A percentile compares a stretch with the other conserved stretches of the same genome.
These are phyloP conservation scores for Mola mola DNA, from an alignment of 2,113 vertebrate genomes.

Conservation along the genomic window DNA sequence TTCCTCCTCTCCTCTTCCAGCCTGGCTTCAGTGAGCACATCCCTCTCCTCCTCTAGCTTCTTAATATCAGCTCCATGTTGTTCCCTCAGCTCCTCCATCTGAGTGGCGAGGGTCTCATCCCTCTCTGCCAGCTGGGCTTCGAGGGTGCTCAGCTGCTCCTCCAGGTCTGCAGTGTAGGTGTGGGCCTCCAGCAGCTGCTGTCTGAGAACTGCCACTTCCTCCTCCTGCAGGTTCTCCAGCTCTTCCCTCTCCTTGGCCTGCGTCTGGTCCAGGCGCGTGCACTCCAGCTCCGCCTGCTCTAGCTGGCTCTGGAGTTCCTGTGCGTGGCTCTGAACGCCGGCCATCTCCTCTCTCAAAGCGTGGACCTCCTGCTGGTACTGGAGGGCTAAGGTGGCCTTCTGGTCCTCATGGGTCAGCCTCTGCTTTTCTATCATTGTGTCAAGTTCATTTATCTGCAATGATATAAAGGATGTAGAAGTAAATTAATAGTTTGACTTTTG, in stretches of 20 bases:
- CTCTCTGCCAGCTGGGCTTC: slow-evolving; percentile 25
- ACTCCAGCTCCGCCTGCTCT: slow-evolving; percentile 67
- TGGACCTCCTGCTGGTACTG: slow-evolving; percentile 76
- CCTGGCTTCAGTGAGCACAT: slow-evolving; percentile 63
- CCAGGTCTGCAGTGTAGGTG: slow-evolving; percentile 45
- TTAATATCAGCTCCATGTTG: slow-evolving; percentile 75
- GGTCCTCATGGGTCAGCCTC: slow-evolving; percentile 77
- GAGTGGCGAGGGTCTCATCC: slow-evolving; percentile 51
- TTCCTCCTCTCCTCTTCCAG: slow-evolving; percentile 70
- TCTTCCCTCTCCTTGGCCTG: slow-evolving; percentile 69
- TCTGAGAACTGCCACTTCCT: slow-evolving; percentile 60
- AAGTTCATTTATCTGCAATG: slow-evolving; percentile 69
- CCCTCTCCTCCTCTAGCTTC: slow-evolving; percentile 63
- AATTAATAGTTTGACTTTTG: background rate
- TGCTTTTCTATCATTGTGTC: slow-evolving; percentile 78
- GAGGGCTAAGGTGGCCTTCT: slow-evolving; percentile 75
- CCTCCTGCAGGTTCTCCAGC: slow-evolving; percentile 56
- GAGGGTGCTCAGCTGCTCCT: slow-evolving; percentile 69
- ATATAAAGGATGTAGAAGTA: background rate
- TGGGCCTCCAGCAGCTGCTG: slow-evolving; percentile 67
- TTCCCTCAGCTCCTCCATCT: slow-evolving; percentile 67
- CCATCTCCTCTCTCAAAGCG: slow-evolving; percentile 78
- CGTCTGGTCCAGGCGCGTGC: slow-evolving; percentile 47
- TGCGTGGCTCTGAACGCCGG: slow-evolving; percentile 69
- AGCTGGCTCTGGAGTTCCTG: slow-evolving; percentile 82